A percentile compares a stretch with the other conserved stretches of the same genome.
These are phyloP conservation scores for Dendrolimus punctatus DNA, from an alignment of 1,140 invertebrate species.

Conservation along the genomic window DNA sequence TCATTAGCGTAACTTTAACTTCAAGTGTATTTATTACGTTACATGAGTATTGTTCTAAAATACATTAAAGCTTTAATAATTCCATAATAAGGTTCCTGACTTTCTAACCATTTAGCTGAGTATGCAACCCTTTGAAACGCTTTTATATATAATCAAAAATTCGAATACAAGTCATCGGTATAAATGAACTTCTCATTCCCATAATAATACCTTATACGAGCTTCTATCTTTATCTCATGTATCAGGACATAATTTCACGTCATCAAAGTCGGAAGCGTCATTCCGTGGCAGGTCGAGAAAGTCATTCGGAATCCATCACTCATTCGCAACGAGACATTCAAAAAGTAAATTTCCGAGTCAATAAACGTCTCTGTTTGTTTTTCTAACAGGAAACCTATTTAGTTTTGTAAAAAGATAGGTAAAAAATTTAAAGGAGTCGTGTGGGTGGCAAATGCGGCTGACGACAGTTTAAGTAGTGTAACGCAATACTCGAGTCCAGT, in stretches of 20 bases:
- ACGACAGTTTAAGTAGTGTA: constrained; percentile 68
- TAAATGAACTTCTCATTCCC: too few species aligned
- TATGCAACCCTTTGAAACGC: too few species aligned
- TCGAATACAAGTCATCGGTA: too few species aligned
- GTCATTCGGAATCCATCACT: constrained; percentile 64
- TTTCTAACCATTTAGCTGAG: too few species aligned
- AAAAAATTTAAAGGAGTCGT: constrained; percentile 48
- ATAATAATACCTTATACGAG: too few species aligned
- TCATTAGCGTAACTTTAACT: too few species aligned
- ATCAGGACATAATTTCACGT: neutral
- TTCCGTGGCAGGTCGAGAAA: constrained; percentile 36
- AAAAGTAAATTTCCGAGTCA: constrained; percentile 52
- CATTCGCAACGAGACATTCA: constrained; percentile 53
- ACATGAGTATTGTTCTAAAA: too few species aligned
- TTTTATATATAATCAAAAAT: too few species aligned
- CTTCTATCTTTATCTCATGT: too few species aligned
- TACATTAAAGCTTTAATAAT: too few species aligned
- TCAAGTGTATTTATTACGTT: too few species aligned
- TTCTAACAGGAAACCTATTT: constrained; percentile 69
- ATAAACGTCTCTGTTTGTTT: constrained; percentile 65
- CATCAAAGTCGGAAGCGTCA: constrained; percentile 29
- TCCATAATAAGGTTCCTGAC: too few species aligned
- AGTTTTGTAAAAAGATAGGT: constrained; percentile 50
- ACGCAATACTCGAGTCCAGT: constrained; percentile 51
- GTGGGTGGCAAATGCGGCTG: constrained; percentile 52